Evolutionary conservation across 2,797 vertebrate genomes (phyloP).

Genomic region (Buphagus erythrorhynchus): DNA sequence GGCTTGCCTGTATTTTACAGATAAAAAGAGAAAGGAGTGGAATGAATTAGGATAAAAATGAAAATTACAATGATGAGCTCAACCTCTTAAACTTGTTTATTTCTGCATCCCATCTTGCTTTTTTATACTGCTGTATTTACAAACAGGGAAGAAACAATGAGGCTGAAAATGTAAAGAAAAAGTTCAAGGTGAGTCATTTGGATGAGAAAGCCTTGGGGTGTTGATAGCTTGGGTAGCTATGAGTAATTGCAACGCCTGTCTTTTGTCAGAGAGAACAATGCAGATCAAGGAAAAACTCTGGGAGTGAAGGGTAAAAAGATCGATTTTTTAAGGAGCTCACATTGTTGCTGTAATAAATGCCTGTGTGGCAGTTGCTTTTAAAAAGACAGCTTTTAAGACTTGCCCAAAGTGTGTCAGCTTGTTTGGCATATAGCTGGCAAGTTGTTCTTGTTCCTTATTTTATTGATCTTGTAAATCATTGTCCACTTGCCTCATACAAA

Average conservation of each 20-base stretch:
- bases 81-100: not conserved
- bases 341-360: not conserved
- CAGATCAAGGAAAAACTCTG: not conserved
- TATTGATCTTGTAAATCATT: not conserved
- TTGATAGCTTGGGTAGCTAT: not conserved
- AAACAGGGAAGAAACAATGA: not conserved
- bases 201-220: not conserved
- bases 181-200: not conserved
- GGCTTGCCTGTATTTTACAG: not conserved
- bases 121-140: not conserved
- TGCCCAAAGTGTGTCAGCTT: not conserved
- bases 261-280: not conserved
- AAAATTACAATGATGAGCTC: not conserved
- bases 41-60: not conserved
- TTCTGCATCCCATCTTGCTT: not conserved
- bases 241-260: not conserved
- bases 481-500: not conserved
- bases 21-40: not conserved
- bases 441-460: not conserved
- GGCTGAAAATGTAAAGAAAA: not conserved
- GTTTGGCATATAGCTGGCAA: not conserved
- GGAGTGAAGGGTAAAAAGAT: not conserved
- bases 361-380: not conserved
- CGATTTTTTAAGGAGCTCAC: not conserved
- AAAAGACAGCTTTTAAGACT: not conserved